phyloP scores from a whole-genome alignment of 2,888 invertebrate species.

The Sphaerophoria taeniata region DNA sequence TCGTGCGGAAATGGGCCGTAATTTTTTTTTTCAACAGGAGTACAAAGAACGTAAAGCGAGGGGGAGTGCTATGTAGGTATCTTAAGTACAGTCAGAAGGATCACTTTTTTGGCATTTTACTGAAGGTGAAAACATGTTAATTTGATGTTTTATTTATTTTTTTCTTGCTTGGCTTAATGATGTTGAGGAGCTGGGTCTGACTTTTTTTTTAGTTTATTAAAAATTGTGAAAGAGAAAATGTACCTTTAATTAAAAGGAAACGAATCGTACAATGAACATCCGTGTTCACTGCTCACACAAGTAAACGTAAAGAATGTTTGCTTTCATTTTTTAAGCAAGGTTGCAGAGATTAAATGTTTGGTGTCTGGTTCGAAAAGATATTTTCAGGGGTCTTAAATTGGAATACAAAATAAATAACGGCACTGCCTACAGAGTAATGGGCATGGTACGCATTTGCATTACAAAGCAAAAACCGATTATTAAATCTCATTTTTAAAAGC shows the following conservation, averaged over 20 bases:
- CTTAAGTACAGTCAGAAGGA: no score
- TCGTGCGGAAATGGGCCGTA: constrained; percentile 25
- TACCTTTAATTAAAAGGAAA: constrained; percentile 63
- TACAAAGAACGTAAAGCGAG: not conserved
- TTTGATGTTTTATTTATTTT: constrained; percentile 33
- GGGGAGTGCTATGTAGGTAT: not conserved
- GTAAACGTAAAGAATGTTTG: no score
- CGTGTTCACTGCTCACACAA: not conserved
- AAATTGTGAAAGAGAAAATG: constrained; percentile 51
- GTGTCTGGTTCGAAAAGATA: no score
- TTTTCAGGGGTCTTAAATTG: no score
- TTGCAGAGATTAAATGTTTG: no score
- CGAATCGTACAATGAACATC: constrained; percentile 38
- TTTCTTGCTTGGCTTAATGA: constrained; percentile 49
- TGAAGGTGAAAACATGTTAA: constrained; percentile 60
- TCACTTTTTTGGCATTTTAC: constrained; percentile 22
- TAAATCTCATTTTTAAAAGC: no score
- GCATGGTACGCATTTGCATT: no score
- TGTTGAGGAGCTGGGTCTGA: not conserved
- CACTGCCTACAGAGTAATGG: no score
- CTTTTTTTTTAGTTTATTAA: constrained; percentile 56
- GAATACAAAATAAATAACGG: no score
- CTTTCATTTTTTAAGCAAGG: no score
- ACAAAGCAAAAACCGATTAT: no score
- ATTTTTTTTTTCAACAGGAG: not conserved